A percentile compares a stretch with the other conserved stretches of the same genome.
phyloP scores from a whole-genome alignment of 2,113 vertebrate genomes.

The Platanista minor region DNA sequence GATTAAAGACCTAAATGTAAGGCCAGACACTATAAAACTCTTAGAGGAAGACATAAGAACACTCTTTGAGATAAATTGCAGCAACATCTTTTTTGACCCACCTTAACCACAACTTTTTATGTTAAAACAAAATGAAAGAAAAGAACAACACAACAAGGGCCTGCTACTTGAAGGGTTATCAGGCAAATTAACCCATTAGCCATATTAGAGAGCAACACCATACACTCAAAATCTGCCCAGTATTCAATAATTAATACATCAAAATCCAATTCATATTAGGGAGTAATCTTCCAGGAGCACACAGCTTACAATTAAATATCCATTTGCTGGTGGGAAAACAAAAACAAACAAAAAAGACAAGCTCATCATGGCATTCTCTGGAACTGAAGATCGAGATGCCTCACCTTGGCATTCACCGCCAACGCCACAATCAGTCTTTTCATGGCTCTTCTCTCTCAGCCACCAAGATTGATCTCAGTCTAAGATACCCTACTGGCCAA shows the following conservation, averaged over 20 bases:
- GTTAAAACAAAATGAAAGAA: background rate
- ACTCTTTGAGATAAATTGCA: no score
- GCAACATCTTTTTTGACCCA: no score
- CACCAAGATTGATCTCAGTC: background rate
- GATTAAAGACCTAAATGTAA: no score
- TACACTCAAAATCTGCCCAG: background rate
- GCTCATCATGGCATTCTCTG: background rate
- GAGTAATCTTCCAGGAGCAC: background rate
- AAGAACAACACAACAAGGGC: background rate
- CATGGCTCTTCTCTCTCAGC: background rate
- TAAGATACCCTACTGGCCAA: background rate
- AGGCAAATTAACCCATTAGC: background rate
- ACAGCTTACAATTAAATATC: background rate
- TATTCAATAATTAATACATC: background rate
- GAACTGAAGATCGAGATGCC: background rate
- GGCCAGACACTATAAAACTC: no score
- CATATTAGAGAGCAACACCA: background rate
- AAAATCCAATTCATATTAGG: background rate
- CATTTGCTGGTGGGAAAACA: background rate
- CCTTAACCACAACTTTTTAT: background rate
- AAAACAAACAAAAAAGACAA: background rate
- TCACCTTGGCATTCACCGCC: background rate
- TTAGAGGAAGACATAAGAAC: no score
- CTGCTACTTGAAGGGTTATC: background rate
- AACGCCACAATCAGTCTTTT: background rate